Evolutionary conservation across 1,140 invertebrate genomes (phyloP).

Genomic region (Adelges cooleyi): DNA sequence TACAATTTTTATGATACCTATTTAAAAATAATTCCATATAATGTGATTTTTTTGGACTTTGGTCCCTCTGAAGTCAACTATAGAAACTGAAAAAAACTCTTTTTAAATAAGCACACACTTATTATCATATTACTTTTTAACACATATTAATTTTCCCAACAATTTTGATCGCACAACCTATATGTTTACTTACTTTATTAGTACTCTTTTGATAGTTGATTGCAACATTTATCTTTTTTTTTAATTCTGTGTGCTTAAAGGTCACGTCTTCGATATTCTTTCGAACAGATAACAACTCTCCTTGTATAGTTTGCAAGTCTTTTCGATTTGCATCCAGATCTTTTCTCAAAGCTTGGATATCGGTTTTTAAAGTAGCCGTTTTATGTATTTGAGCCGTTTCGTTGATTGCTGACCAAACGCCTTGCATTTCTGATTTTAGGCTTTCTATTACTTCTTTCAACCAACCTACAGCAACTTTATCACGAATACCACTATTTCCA

Average conservation of each 20-base stretch:
- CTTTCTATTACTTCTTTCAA: conserved; percentile 14
- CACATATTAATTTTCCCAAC: too few relatives aligned
- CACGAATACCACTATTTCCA: not conserved
- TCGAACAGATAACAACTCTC: conserved; percentile 3
- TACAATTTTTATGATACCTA: too few relatives aligned
- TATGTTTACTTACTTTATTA: conserved; percentile 1
- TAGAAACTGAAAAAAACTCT: too few relatives aligned
- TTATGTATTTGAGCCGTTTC: conserved; percentile 4
- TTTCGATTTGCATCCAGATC: conserved; percentile 1
- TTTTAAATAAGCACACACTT: too few relatives aligned
- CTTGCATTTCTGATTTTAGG: conserved; percentile 17
- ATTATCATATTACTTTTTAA: too few relatives aligned
- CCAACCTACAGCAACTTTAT: conserved; percentile 13
- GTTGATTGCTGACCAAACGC: conserved; percentile 15
- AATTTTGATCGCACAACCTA: too few relatives aligned
- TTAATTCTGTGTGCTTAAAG: not conserved
- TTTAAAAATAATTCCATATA: too few relatives aligned
- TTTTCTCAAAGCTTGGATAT: conserved; percentile 9
- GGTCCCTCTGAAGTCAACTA: too few relatives aligned
- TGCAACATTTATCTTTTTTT: not conserved
- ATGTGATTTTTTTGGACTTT: too few relatives aligned
- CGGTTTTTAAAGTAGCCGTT: not conserved
- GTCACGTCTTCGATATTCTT: conserved; percentile 1
- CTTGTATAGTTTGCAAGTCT: conserved; percentile 11
- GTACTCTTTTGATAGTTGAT: not conserved